These are phyloP conservation scores for Drosophila koepferae DNA, from an alignment of 2,888 invertebrate species.

Conservation along the genomic window DNA sequence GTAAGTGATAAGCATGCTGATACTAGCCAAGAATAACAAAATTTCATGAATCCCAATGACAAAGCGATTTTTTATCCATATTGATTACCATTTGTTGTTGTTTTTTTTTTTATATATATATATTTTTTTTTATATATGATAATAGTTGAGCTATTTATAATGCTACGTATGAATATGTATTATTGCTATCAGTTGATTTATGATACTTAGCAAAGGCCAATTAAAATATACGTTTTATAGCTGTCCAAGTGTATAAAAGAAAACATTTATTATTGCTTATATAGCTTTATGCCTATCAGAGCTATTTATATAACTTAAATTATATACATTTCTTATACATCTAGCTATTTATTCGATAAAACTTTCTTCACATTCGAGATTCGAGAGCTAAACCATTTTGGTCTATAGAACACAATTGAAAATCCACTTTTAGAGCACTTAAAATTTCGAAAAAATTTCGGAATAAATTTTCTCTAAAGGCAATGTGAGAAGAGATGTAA, in stretches of 20 bases:
- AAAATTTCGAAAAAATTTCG: not conserved
- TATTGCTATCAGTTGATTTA: not conserved
- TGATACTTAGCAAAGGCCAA: not conserved
- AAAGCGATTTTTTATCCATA: not conserved
- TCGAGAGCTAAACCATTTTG: not conserved
- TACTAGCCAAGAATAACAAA: slow-evolving; percentile 8
- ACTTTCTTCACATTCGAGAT: not conserved
- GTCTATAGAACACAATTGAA: not conserved
- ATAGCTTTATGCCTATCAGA: not conserved
- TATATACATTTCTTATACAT: not conserved
- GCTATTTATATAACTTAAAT: not conserved
- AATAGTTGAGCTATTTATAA: slow-evolving; percentile 6
- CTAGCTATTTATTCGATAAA: not conserved
- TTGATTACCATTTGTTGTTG: not conserved
- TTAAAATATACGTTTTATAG: not conserved
- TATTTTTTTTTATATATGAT: not conserved
- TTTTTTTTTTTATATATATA: not conserved
- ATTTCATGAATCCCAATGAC: slow-evolving; percentile 8
- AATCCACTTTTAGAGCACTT: not conserved
- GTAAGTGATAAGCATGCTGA: slow-evolving; percentile 30
- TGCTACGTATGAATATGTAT: not conserved
- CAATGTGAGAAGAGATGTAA: slow-evolving; percentile 4
- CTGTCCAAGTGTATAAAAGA: not conserved
- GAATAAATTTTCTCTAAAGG: not conserved
- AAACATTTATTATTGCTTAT: not conserved